Percentiles rank a stretch among this genome's conserved stretches.
phyloP scores from a whole-genome alignment of 2,797 vertebrate genomes.

The Chaenodraco wilsoni region DNA sequence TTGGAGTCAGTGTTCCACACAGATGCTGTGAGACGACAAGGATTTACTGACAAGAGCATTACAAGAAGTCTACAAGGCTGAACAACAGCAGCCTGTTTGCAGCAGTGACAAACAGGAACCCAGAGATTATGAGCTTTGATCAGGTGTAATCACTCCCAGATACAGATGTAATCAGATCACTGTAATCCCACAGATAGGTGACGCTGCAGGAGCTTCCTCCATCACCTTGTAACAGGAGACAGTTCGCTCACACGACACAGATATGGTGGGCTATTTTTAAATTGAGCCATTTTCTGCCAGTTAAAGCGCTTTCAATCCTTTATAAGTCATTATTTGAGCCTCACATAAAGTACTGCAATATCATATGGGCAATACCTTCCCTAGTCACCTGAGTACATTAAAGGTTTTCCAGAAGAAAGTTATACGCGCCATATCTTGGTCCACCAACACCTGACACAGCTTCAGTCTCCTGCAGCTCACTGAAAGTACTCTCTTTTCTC shows the following conservation, averaged over 20 bases:
- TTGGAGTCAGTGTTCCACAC: not conserved
- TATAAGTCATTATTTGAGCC: too few relatives aligned
- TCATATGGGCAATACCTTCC: too few relatives aligned
- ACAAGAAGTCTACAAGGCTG: slow-evolving; percentile 36
- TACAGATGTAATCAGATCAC: slow-evolving; percentile 51
- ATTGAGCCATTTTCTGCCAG: too few relatives aligned
- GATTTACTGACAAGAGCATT: slow-evolving; percentile 35
- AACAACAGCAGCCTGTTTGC: slow-evolving; percentile 33
- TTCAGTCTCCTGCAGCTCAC: too few relatives aligned
- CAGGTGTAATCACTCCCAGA: slow-evolving; percentile 52
- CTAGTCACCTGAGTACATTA: too few relatives aligned
- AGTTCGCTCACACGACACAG: not conserved
- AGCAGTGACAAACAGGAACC: slow-evolving; percentile 39
- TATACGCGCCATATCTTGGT: too few relatives aligned
- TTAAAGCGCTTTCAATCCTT: too few relatives aligned
- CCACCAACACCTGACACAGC: too few relatives aligned
- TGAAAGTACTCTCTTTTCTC: too few relatives aligned
- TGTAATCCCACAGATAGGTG: slow-evolving; percentile 54
- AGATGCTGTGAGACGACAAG: not conserved
- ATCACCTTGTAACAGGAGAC: not conserved
- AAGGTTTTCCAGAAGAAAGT: too few relatives aligned
- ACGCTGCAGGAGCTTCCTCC: slow-evolving; percentile 17
- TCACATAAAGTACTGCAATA: too few relatives aligned
- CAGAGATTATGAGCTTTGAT: slow-evolving; percentile 62
- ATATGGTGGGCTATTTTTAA: too few relatives aligned